Base-by-base conservation (phyloP, 2,888 invertebrate species). In the Plebejus argus region DNA sequence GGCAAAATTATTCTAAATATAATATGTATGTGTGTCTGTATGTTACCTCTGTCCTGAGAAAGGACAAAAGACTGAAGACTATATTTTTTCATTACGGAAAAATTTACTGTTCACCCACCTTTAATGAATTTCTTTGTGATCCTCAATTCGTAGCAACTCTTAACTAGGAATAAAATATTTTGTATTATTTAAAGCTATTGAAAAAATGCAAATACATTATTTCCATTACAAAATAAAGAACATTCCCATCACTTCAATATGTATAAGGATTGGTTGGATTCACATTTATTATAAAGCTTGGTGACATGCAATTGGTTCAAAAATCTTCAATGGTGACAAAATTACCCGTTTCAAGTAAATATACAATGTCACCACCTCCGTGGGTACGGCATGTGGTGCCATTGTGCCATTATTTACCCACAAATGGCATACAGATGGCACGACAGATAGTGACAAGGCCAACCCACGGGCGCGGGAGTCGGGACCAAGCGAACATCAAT, bases 361-460 rank as follows among this genome's bases (percentile, higher is more conserved):
- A 35, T 12, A 70, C 53, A 78, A 20, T 79, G 81, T 81, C 81
- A 79, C 80, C 79, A 81, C 79, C 77, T 72, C 77, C 76, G 71
- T 58, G 35, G 45, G 45, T 70, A 82, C 83, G 82, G 83, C 91
- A 91, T 91, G 87, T 91, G 91, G 89, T 81, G 82, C 81, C 83
- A 85, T 84, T 85, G 86, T 87, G 86, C 81, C 90, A 90, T 89
- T 92, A 92, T 92, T 91, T 91, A 92, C 86, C 86, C 88, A 91
- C 92, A 91, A 93, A 91, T 91, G 92, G 86, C 83, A 83, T 83
- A 87, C 93, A 93, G 88, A 93, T 93, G 93, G 88, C 90, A 90
- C 88, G 89, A 85, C 88, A 86, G 83, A 81, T 87, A 91, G 83
- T 91, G 93, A 93, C 93, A 93, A 92, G 92, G 92, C 80, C 90